Evolutionary conservation across 1,140 invertebrate genomes (phyloP).

Genomic region (Conopomorpha cramerella): DNA sequence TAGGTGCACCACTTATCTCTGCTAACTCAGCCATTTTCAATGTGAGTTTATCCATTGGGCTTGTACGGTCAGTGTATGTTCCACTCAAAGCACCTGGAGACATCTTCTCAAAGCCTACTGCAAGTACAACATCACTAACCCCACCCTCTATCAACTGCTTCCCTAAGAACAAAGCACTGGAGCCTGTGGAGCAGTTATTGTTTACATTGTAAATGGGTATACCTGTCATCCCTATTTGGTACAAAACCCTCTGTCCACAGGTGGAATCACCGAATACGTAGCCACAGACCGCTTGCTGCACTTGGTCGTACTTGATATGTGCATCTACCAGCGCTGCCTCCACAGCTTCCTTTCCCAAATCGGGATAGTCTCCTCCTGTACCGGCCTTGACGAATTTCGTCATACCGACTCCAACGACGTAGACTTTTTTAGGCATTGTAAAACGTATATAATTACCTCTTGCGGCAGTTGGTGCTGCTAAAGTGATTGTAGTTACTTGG

Average conservation of each 20-base stretch:
- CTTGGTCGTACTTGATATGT: constrained; percentile 74
- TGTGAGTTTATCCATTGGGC: constrained; percentile 93
- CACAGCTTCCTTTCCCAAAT: constrained; percentile 93
- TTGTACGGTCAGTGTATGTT: constrained; percentile 85
- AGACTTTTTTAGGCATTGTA: constrained; percentile 68
- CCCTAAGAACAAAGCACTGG: constrained; percentile 86
- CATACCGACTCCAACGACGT: constrained; percentile 96
- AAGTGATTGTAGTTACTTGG: too few species aligned
- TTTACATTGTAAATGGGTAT: constrained; percentile 99
- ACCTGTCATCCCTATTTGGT: constrained; percentile 94
- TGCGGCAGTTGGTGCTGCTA: too few species aligned
- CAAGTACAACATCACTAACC: constrained; percentile 84
- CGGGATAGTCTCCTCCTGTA: constrained; percentile 87
- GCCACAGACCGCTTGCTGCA: constrained; percentile 90
- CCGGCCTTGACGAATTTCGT: constrained; percentile 86
- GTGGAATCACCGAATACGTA: constrained; percentile 98
- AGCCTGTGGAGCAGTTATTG: constrained; percentile 97
- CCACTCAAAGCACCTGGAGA: constrained; percentile 83
- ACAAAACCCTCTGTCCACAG: constrained; percentile 92
- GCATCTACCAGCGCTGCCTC: constrained; percentile 88
- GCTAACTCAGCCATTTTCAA: constrained; percentile 81
- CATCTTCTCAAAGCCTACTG: constrained; percentile 99
- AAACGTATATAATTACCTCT: constrained; percentile 42
- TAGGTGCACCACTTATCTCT: constrained; percentile 79
- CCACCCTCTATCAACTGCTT: constrained; percentile 91